Percentiles rank a stretch among this genome's conserved stretches.
Evolutionary conservation across 2,797 vertebrate species (phyloP).

Genomic region (Tamandua tetradactyla): DNA sequence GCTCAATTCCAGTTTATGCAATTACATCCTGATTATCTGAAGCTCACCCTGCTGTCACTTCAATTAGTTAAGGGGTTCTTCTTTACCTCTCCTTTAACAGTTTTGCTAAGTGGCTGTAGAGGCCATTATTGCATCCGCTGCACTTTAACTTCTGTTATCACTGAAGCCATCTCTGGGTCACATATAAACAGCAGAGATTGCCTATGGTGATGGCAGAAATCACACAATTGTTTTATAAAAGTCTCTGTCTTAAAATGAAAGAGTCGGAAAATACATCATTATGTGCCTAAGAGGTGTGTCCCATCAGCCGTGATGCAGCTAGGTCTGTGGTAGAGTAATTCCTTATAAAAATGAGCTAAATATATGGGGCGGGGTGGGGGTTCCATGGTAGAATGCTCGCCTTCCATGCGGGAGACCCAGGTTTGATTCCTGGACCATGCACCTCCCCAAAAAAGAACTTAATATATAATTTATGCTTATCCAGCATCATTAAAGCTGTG

Average conservation of each 20-base stretch:
- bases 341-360: neutral
- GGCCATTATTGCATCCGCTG: neutral
- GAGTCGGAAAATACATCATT: neutral
- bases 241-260: conserved; percentile 21
- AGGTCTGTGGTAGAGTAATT: neutral
- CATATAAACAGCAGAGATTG: conserved; percentile 9
- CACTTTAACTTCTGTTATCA: conserved; percentile 21
- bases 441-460: neutral
- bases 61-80: conserved; percentile 20
- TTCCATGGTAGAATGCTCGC: too few relatives aligned
- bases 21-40: conserved; percentile 42
- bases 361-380: too few relatives aligned
- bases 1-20: conserved; percentile 27
- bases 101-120: neutral
- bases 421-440: too few relatives aligned
- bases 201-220: neutral
- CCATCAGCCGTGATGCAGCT: neutral
- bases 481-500: neutral
- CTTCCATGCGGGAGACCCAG: too few relatives aligned
- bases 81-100: conserved; percentile 47
- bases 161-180: neutral
- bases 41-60: conserved; percentile 30
- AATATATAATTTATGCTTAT: neutral
- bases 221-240: neutral
- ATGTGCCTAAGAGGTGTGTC: neutral